Evolutionary conservation across 2,888 invertebrate species (phyloP), one percentile per base, ranked within the genome.

Genomic region (Megamerina dolium): DNA sequence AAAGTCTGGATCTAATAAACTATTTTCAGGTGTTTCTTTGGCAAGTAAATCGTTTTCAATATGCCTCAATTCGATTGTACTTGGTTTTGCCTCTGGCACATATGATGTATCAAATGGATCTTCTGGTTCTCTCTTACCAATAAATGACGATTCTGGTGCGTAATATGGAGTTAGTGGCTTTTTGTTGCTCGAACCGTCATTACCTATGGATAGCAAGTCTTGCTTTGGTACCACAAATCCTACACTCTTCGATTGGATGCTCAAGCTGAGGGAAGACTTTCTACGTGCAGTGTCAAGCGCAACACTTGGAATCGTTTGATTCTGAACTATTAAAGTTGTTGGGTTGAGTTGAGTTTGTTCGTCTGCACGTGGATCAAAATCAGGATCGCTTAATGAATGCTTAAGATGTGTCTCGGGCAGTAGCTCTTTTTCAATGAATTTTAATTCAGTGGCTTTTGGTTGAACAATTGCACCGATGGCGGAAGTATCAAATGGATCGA

Each of bases 91-190:
- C 60, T 84, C 82, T 30, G 75, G 75, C 1, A 87, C 87, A 61
- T 87, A 85, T 0, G 90, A 86, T 0, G 92, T 92, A 63, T 92
- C 92, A 64, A 92, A 92, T 0, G 91, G 91, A 74, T 91, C 90
- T 21, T 72, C 70, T 5, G 73, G 63, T 44, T 79, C 77, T 53
- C 76, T 73, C 56, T 75, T 76, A 29, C 49, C 44, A 1, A 23
- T 23, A 6, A 10, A 8, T 8, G 23, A 8, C 6, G 23, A 6
- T 8, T 80, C 34, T 23, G 50, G 83, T 1, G 82, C 80, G 66
- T 88, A 88, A 59, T 87, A 88, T 0, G 89, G 89, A 4, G 89
- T 89, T 38, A 87, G 63, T 4, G 89, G 89, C 61, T 88, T 87
- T 19, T 74, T 73, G 39, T 78, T 74, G 60, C 80, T 81, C 21